A percentile compares a stretch with the other conserved stretches of the same genome.
phyloP scores from a whole-genome alignment of 2,888 invertebrate genomes.

The Pseudanteris insignis region DNA sequence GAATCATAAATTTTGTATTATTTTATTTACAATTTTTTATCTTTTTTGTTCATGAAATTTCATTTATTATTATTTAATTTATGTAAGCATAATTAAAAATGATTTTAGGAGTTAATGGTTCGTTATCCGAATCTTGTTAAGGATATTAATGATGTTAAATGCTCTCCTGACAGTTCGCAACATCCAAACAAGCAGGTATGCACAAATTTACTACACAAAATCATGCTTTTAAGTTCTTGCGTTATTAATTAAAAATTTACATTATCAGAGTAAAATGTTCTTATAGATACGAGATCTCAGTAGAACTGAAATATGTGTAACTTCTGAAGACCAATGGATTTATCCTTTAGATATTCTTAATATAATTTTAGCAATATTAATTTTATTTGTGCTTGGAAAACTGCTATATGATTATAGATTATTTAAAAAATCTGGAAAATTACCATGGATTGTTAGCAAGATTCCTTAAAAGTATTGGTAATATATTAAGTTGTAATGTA shows the following conservation, averaged over 20 bases:
- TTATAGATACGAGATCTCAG: slow-evolving; percentile 76
- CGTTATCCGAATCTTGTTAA: slow-evolving; percentile 75
- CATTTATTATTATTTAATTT: slow-evolving; percentile 48
- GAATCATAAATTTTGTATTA: too few species aligned
- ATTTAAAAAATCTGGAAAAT: slow-evolving; percentile 80
- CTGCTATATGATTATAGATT: slow-evolving; percentile 83
- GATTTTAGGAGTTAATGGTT: slow-evolving; percentile 65
- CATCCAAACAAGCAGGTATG: slow-evolving; percentile 72
- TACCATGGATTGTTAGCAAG: slow-evolving; percentile 86
- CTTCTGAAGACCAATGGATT: slow-evolving; percentile 69
- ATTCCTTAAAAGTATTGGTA: slow-evolving; percentile 72
- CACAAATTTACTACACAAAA: neutral
- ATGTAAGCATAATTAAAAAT: too few species aligned
- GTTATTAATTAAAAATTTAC: too few species aligned
- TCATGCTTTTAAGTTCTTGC: too few species aligned
- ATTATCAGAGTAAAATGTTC: too few species aligned
- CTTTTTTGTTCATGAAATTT: too few species aligned
- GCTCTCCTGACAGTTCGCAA: slow-evolving; percentile 73
- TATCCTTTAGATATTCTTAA: slow-evolving; percentile 80
- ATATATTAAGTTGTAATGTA: too few species aligned
- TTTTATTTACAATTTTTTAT: too few species aligned
- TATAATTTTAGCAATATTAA: slow-evolving; percentile 74
- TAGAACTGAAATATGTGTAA: slow-evolving; percentile 75
- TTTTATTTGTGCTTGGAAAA: slow-evolving; percentile 77
- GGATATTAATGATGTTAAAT: slow-evolving; percentile 77